Base-by-base conservation (phyloP, 2,113 vertebrate species). In the Trogon melanurus region DNA sequence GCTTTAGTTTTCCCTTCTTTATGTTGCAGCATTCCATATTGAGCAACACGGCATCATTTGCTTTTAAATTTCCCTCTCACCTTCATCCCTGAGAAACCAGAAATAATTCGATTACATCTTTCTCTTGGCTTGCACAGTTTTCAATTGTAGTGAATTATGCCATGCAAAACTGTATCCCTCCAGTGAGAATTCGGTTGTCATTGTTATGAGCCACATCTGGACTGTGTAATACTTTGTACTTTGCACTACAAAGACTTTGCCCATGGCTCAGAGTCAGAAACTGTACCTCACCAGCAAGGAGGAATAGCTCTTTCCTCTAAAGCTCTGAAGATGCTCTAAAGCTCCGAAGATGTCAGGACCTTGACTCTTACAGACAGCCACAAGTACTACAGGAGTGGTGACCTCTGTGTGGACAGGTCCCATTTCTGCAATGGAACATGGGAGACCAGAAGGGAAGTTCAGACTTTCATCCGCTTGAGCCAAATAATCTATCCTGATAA, bases 111-210 rank as follows among this genome's bases (percentile, higher is more conserved):
- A 88, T 94, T 85, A 71, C 74, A 88, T 94, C 79, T 94, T 88
- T 73, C 85, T 93, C 57, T 91, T 91, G 88, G 88, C 93, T 92
- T 10, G 4, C 70, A 11, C 64, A 32, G 62, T 71, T 96, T 96
- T 94, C 80, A 81, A 85, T 92, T 93, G 80, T 16, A 89, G 54
- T 95, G 84, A 96, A 91, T 96, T 95, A 95, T 92, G 86, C 96
- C 92, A 73, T 91, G 91, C 73, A 89, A 91, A 85, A 82, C 83
- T 69, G 20, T 65, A 93, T 94, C 78, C 91, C 92, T 95, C 93
- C 75, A 82, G 91, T 69, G 93, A 95, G 95, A 86, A 81, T 91
- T 94, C 20, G 50, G 66, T 93, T 94, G 96, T 93, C 95, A 58
- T 94, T 94, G 88, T 90, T 94, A 85, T 10, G 61, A 88, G 72